Conservation (phyloP, 2,888 invertebrate species). For the Latrodectus elegans region DNA sequence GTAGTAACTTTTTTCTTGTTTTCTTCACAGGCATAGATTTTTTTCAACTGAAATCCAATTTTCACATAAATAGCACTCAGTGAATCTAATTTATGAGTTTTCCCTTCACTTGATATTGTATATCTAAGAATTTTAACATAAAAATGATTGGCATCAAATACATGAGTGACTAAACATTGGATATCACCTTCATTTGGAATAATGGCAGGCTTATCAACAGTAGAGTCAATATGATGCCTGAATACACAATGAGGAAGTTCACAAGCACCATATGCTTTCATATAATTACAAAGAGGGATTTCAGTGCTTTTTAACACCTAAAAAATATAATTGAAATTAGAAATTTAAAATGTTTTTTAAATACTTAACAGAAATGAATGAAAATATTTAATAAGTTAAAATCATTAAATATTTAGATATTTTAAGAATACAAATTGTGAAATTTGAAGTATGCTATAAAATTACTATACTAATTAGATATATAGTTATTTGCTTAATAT, state of each 20-base stretch:
- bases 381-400: too few relatives aligned
- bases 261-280: conserved; percentile 82
- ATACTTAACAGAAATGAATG: not conserved
- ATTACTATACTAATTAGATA: too few relatives aligned
- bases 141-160: conserved; percentile 80
- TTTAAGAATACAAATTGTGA: too few relatives aligned
- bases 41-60: conserved; percentile 27
- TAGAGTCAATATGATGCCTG: conserved; percentile 80
- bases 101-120: conserved; percentile 71
- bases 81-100: not conserved
- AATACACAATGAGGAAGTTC: conserved; percentile 78
- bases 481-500: too few relatives aligned
- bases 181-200: conserved; percentile 77
- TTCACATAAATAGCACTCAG: conserved; percentile 31
- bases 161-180: conserved; percentile 79
- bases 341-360: not conserved
- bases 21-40: conserved; percentile 5
- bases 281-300: conserved; percentile 78
- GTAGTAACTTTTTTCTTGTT: conserved; percentile 70
- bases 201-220: conserved; percentile 77
- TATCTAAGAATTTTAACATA: conserved; percentile 79
- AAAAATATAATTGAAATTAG: not conserved
- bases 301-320: not conserved
- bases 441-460: too few relatives aligned
- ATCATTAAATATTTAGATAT: too few relatives aligned